Conservation (phyloP, 2,888 invertebrate species). For the Tipula unca region DNA sequence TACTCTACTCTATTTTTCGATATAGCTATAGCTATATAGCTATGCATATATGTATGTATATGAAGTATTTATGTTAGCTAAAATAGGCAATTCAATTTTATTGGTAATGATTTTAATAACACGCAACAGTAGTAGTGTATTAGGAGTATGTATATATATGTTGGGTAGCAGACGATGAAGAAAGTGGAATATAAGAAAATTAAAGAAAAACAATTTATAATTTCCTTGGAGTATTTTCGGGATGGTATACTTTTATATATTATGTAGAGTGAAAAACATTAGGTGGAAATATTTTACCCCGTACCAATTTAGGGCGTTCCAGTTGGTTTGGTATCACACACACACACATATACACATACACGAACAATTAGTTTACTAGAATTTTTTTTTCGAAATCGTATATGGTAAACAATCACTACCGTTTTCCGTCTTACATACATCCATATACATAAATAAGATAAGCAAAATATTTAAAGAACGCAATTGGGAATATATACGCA, state of each 20-base stretch:
- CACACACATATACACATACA: neutral
- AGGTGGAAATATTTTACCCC: neutral
- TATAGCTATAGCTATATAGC: no score
- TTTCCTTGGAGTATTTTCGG: neutral
- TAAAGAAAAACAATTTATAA: conserved; percentile 14
- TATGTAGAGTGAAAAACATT: neutral
- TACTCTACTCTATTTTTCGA: neutral
- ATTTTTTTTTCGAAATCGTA: neutral
- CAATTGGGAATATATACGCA: neutral
- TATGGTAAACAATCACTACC: neutral
- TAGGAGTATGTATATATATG: neutral
- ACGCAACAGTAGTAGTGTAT: neutral
- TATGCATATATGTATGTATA: neutral
- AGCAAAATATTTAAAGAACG: neutral
- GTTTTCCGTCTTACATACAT: neutral
- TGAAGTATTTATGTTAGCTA: neutral
- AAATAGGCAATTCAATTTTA: neutral
- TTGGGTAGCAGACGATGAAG: neutral
- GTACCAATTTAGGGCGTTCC: neutral
- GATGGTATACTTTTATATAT: neutral
- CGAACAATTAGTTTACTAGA: neutral
- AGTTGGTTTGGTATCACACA: neutral
- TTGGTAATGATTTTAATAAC: neutral
- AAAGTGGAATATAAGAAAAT: neutral
- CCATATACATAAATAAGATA: neutral